Percentiles rank a stretch among this genome's conserved stretches.
Conservation (phyloP, 53 echinoderm and acorn worm species). For the Zoroaster sp. region DNA sequence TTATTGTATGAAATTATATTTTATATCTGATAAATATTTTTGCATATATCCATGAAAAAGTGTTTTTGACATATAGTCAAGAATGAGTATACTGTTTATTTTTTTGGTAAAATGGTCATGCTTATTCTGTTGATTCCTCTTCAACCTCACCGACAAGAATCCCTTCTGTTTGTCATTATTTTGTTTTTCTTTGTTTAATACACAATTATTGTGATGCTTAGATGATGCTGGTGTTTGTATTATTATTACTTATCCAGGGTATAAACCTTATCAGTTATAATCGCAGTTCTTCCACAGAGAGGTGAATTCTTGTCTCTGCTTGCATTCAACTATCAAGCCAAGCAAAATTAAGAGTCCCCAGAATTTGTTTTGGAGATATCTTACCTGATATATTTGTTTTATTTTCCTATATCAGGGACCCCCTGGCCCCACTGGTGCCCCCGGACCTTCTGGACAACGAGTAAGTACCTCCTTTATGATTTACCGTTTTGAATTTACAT, state of each 20-base stretch:
- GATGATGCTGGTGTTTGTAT: background rate
- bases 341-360: no score
- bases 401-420: slow-evolving; percentile 50
- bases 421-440: slow-evolving; percentile 68
- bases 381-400: background rate
- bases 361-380: no score
- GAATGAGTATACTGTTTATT: background rate
- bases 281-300: no score
- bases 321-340: no score
- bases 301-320: no score
- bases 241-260: background rate
- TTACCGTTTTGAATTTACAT: no score
- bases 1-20: no score
- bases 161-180: background rate
- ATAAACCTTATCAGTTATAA: no score
- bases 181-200: background rate
- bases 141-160: background rate
- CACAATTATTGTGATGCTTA: background rate
- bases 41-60: no score
- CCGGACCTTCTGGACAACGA: slow-evolving; percentile 63
- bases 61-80: no score
- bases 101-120: background rate
- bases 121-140: background rate
- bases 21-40: no score
- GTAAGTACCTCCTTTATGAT: slow-evolving; percentile 24